Conservation (phyloP, 2,113 vertebrate genomes). For the Zosterops hypoxanthus region DNA sequence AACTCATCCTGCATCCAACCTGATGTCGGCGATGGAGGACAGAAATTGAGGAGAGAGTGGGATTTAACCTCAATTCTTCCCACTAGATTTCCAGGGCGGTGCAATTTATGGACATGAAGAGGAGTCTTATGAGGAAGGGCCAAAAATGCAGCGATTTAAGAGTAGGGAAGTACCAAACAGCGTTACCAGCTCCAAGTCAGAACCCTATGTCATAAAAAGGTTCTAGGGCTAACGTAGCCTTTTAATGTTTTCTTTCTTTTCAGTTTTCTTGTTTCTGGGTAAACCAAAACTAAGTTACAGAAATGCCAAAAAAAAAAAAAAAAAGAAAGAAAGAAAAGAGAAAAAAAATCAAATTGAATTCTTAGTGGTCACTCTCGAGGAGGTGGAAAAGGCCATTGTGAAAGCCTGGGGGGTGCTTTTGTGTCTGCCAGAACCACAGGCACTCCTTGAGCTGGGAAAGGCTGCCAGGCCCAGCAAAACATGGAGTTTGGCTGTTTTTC, state of each 20-base stretch:
- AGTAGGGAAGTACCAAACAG: neutral
- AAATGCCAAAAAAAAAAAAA: neutral
- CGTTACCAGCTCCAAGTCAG: neutral
- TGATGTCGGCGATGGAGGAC: neutral
- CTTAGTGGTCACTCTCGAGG: rapidly evolving
- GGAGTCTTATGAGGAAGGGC: neutral
- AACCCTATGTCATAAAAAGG: rapidly evolving
- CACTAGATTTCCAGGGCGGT: neutral
- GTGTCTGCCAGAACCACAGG: rapidly evolving
- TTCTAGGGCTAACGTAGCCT: neutral
- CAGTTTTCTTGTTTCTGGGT: neutral
- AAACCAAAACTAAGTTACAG: neutral
- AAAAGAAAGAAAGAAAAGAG: too few species aligned
- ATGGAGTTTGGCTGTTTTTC: neutral
- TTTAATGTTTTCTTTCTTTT: neutral
- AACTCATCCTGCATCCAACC: neutral
- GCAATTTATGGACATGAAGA: neutral
- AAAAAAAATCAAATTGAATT: neutral
- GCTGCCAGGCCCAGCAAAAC: rapidly evolving
- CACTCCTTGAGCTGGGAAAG: neutral
- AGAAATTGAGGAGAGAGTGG: neutral
- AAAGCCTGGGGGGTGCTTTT: neutral
- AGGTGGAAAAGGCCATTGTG: neutral
- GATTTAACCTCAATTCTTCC: neutral
- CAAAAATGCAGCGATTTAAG: neutral